These are phyloP conservation scores for Pseudochromis fuscus DNA, from an alignment of 2,797 vertebrate genomes.

Conservation along the genomic window DNA sequence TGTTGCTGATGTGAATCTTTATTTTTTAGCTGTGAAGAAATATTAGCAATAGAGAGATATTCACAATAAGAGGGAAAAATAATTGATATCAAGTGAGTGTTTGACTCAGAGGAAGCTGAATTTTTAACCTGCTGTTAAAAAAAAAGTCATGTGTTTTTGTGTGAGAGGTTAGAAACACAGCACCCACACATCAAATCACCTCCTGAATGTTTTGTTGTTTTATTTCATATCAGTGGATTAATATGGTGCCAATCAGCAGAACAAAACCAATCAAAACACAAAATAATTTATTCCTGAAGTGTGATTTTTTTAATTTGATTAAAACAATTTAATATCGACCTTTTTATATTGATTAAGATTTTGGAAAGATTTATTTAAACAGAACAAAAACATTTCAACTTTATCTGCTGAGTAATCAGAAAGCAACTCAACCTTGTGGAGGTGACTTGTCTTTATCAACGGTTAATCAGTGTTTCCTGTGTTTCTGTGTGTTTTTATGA, in stretches of 20 bases:
- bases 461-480: background rate
- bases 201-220: conserved; percentile 10
- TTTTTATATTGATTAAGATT: too few relatives aligned
- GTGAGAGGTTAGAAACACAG: conserved; percentile 6
- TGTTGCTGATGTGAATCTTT: conserved; percentile 41
- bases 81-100: conserved; percentile 11
- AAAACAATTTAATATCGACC: too few relatives aligned
- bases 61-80: conserved; percentile 16
- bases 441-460: background rate
- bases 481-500: conserved; percentile 10
- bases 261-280: too few relatives aligned
- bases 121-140: conserved; percentile 42
- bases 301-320: too few relatives aligned
- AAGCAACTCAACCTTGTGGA: too few relatives aligned
- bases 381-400: too few relatives aligned
- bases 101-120: conserved; percentile 18
- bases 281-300: too few relatives aligned
- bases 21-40: conserved; percentile 51
- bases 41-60: conserved; percentile 57
- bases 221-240: background rate
- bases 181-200: background rate
- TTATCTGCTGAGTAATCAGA: too few relatives aligned
- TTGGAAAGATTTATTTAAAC: too few relatives aligned
- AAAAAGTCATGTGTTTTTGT: conserved; percentile 25
- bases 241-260: background rate